A percentile compares a stretch with the other conserved stretches of the same genome.
phyloP scores from a whole-genome alignment of 2,113 vertebrate species.

The Tupaia chinensis region DNA sequence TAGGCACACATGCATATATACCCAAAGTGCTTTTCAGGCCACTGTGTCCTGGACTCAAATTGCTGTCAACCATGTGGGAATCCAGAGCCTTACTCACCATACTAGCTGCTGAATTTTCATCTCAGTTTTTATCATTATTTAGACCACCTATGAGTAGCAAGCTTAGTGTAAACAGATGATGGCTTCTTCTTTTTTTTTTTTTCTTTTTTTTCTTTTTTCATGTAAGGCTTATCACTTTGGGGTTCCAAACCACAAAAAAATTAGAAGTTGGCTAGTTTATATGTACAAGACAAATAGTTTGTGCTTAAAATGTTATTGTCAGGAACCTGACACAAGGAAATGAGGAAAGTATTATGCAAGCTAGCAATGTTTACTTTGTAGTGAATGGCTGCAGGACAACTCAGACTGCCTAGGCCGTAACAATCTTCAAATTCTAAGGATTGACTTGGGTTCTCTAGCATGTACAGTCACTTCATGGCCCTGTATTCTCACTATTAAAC shows the following conservation, averaged over 20 bases:
- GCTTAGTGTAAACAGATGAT: neutral
- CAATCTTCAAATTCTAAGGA: neutral
- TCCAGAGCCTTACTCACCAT: too few relatives aligned
- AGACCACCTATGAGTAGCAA: neutral
- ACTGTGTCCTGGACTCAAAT: too few relatives aligned
- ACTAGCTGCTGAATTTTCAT: too few relatives aligned
- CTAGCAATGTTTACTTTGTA: neutral
- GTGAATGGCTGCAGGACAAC: neutral
- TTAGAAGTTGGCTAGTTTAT: neutral
- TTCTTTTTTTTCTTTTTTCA: neutral
- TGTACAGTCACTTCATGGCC: neutral
- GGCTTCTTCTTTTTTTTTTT: neutral
- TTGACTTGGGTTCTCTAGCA: neutral
- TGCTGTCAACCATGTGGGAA: too few relatives aligned
- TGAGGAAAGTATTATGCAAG: neutral
- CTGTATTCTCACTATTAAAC: neutral
- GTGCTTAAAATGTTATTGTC: constrained; percentile 24
- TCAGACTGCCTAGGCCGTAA: neutral
- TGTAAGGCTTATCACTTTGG: neutral
- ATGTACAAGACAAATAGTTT: neutral
- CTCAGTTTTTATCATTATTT: neutral
- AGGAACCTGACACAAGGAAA: neutral
- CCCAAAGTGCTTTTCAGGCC: too few relatives aligned
- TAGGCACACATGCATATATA: too few relatives aligned
- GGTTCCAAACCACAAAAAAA: neutral